Conservation (phyloP, 2,113 vertebrate genomes). For the Prunella himalayana region DNA sequence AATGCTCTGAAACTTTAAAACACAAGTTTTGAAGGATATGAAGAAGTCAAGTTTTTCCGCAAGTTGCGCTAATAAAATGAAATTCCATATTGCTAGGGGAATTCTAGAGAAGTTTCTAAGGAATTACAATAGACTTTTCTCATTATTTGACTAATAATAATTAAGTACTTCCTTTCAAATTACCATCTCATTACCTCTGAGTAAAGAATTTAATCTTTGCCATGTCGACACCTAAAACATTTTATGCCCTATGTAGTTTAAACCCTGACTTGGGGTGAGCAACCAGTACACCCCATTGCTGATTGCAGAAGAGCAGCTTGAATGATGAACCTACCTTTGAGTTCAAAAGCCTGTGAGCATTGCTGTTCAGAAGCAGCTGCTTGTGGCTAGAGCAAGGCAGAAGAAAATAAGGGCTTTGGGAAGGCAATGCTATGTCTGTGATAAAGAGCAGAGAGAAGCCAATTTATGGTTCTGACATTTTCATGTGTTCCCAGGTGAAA, state of each 20-base stretch:
- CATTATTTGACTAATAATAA: neutral
- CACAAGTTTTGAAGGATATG: neutral
- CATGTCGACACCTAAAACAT: neutral
- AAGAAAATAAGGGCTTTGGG: neutral
- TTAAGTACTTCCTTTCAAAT: neutral
- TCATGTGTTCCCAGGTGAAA: neutral
- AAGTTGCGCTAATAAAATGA: neutral
- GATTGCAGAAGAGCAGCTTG: neutral
- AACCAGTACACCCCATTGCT: neutral
- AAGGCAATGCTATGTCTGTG: neutral
- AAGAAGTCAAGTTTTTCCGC: neutral
- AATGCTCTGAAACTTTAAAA: neutral
- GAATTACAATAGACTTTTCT: neutral
- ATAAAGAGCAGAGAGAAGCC: neutral
- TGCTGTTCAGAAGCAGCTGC: neutral
- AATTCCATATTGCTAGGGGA: neutral
- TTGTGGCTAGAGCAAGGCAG: neutral
- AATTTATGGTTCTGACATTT: neutral
- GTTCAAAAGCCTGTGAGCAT: neutral
- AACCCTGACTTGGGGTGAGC: neutral
- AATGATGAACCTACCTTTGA: accelerated
- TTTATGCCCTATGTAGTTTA: neutral
- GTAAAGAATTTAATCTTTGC: neutral
- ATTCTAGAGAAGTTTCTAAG: neutral
- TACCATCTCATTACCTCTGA: neutral